Evolutionary conservation across 2,797 vertebrate genomes (phyloP).

Genomic region (Poecilia velifera): DNA sequence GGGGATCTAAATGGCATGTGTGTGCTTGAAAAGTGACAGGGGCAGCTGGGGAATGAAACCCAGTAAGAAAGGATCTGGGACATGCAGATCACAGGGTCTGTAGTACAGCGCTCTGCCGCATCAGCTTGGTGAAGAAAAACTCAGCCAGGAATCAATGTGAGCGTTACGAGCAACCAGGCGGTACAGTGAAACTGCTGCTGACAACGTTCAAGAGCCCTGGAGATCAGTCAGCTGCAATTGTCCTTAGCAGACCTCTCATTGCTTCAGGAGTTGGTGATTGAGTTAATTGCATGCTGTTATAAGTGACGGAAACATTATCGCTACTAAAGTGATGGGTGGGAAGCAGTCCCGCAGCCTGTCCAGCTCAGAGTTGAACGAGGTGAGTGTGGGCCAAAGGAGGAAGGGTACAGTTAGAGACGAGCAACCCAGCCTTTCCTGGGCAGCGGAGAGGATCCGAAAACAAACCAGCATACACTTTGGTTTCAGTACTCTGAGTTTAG

Average conservation of each 20-base stretch:
- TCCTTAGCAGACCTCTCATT: slow-evolving; percentile 14
- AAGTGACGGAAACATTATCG: slow-evolving; percentile 4
- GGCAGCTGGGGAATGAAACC: slow-evolving; percentile 87
- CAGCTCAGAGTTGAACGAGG: slow-evolving; percentile 71
- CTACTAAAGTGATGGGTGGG: slow-evolving; percentile 81
- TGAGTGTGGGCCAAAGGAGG: slow-evolving; percentile 43
- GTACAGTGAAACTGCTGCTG: slow-evolving; percentile 3
- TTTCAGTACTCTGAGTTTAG: slow-evolving; percentile 87
- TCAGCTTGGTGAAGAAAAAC: slow-evolving; percentile 24
- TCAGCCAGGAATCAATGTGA: slow-evolving; percentile 30
- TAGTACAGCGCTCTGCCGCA: slow-evolving; percentile 54
- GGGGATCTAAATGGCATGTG: slow-evolving; percentile 79
- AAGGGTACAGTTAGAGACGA: slow-evolving; percentile 70
- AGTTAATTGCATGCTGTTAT: slow-evolving; percentile 22
- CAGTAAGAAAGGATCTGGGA: slow-evolving; percentile 79
- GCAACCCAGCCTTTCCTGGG: slow-evolving; percentile 69
- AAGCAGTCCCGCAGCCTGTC: slow-evolving; percentile 76
- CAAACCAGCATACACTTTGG: slow-evolving; percentile 80
- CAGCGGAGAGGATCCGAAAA: slow-evolving; percentile 77
- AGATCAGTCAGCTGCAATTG: slow-evolving; percentile 32
- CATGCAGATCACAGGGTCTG: slow-evolving; percentile 65
- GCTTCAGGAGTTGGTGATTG: slow-evolving; percentile 21
- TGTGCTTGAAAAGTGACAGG: slow-evolving; percentile 87
- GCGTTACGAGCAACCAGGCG: slow-evolving; percentile 15
- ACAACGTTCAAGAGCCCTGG: slow-evolving; percentile 46